Base-by-base conservation (phyloP, 2,888 invertebrate species). In the Drosophila parthenogenetica region DNA sequence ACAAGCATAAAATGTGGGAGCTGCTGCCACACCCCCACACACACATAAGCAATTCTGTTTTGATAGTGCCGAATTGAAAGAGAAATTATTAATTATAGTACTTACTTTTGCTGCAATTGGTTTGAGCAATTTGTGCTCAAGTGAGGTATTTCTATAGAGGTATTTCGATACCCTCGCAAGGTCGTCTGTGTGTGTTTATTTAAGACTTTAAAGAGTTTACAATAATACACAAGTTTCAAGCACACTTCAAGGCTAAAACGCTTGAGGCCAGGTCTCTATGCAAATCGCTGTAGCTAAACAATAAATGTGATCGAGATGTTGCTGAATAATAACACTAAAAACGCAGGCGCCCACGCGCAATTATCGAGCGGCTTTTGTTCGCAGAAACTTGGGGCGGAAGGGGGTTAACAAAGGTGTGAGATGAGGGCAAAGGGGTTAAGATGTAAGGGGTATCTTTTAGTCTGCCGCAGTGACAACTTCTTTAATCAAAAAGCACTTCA, bases 401-500 rank as follows among this genome's bases (percentile, higher is more conserved):
- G 0, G 42, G 17, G n/a, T n/a, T n/a, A n/a, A n/a, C n/a, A n/a
- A n/a, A n/a, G n/a, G n/a, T n/a, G n/a, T n/a, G n/a, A n/a, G n/a
- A n/a, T n/a, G 22, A 22, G 0, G 42, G 19, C 8, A 13, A 17
- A 11, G 5, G 25, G 16, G 13, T 16, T 29, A 8, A 29, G 0
- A 1, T 14, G 16, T 2, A 25, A 13, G 16, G 16, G 60, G 5
- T 43, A n/a, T 19, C 17, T 45, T 10, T 22, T 8, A 16, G 37
- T 14, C 19, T 16, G 4, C 46, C 16, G 57, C 29, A 48, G 73
- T 85, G 89, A 87, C 84, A 85, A 87, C 83, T 83, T 88, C 77
- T 89, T 89, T 84, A 85, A 89, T 86, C 89, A 65, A 86, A 84
- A 72, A 37, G 60, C 70, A 69, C 64, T 86, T 75, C 59, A 54